phyloP scores from a whole-genome alignment of 2,888 invertebrate species.

The Athrips mouffetella region DNA sequence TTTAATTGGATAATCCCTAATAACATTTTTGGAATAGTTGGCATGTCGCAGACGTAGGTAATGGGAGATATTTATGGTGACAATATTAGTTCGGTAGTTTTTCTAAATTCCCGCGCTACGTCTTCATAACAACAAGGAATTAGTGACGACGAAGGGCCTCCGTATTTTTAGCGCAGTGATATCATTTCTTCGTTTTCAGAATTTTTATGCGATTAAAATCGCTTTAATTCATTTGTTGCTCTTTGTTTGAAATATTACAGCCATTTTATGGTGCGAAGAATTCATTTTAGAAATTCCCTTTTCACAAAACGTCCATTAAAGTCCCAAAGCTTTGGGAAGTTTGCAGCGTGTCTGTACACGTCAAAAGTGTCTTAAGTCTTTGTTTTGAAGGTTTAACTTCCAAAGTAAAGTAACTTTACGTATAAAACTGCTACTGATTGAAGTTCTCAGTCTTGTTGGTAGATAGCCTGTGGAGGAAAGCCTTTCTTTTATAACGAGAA shows the following conservation, averaged over 20 bases:
- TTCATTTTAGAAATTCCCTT: slow-evolving; percentile 1
- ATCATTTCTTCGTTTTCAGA: slow-evolving; percentile 55
- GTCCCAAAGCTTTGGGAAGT: background rate
- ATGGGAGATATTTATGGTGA: slow-evolving; percentile 23
- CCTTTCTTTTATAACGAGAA: no score
- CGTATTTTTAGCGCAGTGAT: slow-evolving; percentile 54
- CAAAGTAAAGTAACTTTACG: background rate
- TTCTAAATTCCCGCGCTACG: slow-evolving; percentile 20
- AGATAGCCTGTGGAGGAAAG: no score
- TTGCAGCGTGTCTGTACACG: background rate
- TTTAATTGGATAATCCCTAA: background rate
- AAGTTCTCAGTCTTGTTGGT: background rate
- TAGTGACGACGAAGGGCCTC: slow-evolving; percentile 54
- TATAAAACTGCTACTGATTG: background rate
- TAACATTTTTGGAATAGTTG: slow-evolving; percentile 6
- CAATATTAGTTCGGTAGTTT: slow-evolving; percentile 18
- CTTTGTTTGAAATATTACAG: slow-evolving; percentile 18
- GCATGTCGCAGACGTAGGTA: background rate
- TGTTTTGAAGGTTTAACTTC: background rate
- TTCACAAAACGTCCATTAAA: slow-evolving; percentile 1
- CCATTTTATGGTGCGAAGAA: slow-evolving; percentile 9
- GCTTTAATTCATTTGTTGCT: no score
- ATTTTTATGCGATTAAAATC: slow-evolving; percentile 38
- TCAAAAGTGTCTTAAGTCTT: background rate
- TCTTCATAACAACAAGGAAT: slow-evolving; percentile 57